These are phyloP conservation scores for Merodon equestris DNA, from an alignment of 2,888 invertebrate genomes.

Conservation along the genomic window DNA sequence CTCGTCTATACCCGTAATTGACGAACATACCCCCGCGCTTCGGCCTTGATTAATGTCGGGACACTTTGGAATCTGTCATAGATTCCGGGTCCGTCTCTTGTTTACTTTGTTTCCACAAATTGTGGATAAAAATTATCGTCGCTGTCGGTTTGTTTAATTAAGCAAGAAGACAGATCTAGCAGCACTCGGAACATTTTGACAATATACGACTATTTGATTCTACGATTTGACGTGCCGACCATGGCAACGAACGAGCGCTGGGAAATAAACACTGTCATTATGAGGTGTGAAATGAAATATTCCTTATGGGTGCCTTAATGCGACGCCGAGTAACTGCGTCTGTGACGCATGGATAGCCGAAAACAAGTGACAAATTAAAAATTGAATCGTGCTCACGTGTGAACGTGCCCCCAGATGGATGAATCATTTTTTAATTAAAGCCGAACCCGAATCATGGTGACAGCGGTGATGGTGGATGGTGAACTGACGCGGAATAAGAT, in stretches of 20 bases:
- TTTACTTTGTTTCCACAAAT: constrained; percentile 39
- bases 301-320: not conserved
- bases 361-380: constrained; percentile 45
- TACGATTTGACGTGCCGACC: too few relatives aligned
- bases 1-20: too few relatives aligned
- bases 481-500: constrained; percentile 7
- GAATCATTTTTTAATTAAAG: constrained; percentile 47
- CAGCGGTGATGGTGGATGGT: constrained; percentile 8
- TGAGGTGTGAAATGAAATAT: constrained; percentile 57
- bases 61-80: too few relatives aligned
- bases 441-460: too few relatives aligned
- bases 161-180: constrained; percentile 24
- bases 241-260: constrained; percentile 4
- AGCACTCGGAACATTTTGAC: too few relatives aligned
- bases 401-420: not conserved
- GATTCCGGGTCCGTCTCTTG: too few relatives aligned
- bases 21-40: too few relatives aligned
- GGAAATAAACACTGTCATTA: constrained; percentile 59
- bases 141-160: constrained; percentile 58
- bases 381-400: not conserved
- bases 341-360: not conserved
- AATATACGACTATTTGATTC: too few relatives aligned
- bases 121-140: constrained; percentile 21
- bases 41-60: too few relatives aligned
- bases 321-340: too few relatives aligned